These are phyloP conservation scores for Muschampia plurimacula DNA, from an alignment of 2,888 invertebrate genomes.

Conservation along the genomic window DNA sequence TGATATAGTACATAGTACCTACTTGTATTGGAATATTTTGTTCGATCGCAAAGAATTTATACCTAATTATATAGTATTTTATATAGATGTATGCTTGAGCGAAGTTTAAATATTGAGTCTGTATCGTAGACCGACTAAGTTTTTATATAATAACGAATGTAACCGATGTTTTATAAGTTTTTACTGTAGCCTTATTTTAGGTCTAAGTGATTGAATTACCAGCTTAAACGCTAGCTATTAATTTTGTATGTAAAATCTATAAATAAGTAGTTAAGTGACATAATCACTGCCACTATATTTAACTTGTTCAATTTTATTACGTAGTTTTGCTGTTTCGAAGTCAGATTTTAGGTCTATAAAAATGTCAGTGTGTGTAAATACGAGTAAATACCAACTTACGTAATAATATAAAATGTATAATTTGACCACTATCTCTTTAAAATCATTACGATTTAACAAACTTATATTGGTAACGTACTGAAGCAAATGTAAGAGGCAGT, in stretches of 20 bases:
- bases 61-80: background rate
- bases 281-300: constrained; percentile 77
- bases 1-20: constrained; percentile 39
- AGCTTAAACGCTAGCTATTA: constrained; percentile 23
- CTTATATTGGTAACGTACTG: too few species aligned
- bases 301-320: constrained; percentile 52
- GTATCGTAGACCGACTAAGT: constrained; percentile 13
- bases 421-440: background rate
- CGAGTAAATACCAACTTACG: too few species aligned
- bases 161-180: constrained; percentile 16
- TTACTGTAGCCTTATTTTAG: constrained; percentile 19
- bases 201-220: constrained; percentile 34
- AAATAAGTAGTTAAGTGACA: constrained; percentile 54
- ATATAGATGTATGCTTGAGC: constrained; percentile 22
- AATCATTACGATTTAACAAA: too few species aligned
- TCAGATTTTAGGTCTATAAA: too few species aligned
- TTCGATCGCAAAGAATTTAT: constrained; percentile 37
- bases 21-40: constrained; percentile 16
- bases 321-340: constrained; percentile 24
- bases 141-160: constrained; percentile 31
- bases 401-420: too few species aligned
- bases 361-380: too few species aligned
- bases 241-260: constrained; percentile 32
- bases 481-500: too few species aligned
- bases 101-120: constrained; percentile 17